Evolutionary conservation across 2,888 invertebrate genomes (phyloP), one percentile per base, ranked within the genome.

Genomic region (Caenorhabditis sp.): DNA sequence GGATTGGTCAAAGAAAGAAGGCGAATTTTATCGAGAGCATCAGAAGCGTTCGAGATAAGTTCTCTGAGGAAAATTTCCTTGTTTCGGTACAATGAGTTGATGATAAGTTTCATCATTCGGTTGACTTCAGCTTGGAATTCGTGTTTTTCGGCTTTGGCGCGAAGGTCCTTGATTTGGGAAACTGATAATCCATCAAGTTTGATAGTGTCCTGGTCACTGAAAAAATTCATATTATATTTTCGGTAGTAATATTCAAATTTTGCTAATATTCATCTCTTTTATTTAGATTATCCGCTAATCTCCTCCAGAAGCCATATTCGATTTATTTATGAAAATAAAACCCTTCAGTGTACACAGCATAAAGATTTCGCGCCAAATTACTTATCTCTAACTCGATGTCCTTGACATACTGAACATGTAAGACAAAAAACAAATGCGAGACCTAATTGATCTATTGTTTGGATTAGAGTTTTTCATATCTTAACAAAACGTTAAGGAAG

Each of bases 41-140:
- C 99, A 0, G 97, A 97, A 0, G 95, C 97, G 90, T 99, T 99
- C 0, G 97, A 99, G 87, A 99, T 99, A 88, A 99, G 90, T 90
- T 99, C 99, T 87, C 99, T 78, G 17, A 86, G 77, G 80, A 86
- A 86, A 66, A 93, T 93, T 91, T 99, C 99, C 90, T 99, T 99
- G 89, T 99, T 99, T 85, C 95, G 92, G 90, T 99, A 99, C 10
- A 99, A 91, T 10, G 99, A 99, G 90, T 99, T 99, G 88, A 99
- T 99, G 89, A 99, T 99, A 70, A 99, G 92, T 89, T 99, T 99
- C 99, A 99, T 99, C 96, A 99, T 97, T 69, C 97, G 93, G 90
- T 96, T 96, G 24, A 99, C 99, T 90, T 99, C 99, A 0, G 99
- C 96, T 90, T 99, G 95, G 91, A 97, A 97, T 77, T 88, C 87